A percentile compares a stretch with the other conserved stretches of the same genome.
Conservation (phyloP, 2,113 vertebrate species). For the Sminthopsis crassicaudata region DNA sequence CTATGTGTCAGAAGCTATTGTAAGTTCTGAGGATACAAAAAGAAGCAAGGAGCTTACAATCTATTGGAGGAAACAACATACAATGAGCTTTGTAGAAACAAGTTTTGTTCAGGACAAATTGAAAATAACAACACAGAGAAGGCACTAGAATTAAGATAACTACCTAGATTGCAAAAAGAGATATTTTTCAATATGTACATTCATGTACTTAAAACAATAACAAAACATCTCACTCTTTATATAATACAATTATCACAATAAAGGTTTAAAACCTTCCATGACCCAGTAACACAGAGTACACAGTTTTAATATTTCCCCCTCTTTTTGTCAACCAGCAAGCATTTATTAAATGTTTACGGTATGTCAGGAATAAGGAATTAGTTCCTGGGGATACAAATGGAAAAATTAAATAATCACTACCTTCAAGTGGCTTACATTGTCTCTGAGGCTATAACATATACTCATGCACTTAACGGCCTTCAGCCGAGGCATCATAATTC, state of each 20-base stretch:
- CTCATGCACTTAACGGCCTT: no score
- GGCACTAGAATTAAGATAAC: not conserved
- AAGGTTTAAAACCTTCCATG: not conserved
- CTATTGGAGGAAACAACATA: not conserved
- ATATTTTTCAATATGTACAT: not conserved
- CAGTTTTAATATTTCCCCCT: not conserved
- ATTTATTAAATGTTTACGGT: not conserved
- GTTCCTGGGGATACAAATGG: not conserved
- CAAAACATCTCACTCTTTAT: not conserved
- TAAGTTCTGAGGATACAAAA: not conserved
- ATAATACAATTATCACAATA: not conserved
- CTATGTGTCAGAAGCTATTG: not conserved
- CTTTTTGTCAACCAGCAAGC: not conserved
- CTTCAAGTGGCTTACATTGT: not conserved
- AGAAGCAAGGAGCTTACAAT: not conserved
- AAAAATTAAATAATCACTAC: not conserved
- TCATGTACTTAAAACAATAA: not conserved
- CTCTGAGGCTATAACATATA: not conserved
- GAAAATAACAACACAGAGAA: not conserved
- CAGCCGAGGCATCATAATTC: no score
- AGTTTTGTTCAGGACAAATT: not conserved
- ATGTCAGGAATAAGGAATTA: not conserved
- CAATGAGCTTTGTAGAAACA: not conserved
- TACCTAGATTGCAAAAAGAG: not conserved
- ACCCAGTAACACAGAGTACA: not conserved